Conservation (phyloP, 2,888 invertebrate genomes). For the Calliphora vomitoria region DNA sequence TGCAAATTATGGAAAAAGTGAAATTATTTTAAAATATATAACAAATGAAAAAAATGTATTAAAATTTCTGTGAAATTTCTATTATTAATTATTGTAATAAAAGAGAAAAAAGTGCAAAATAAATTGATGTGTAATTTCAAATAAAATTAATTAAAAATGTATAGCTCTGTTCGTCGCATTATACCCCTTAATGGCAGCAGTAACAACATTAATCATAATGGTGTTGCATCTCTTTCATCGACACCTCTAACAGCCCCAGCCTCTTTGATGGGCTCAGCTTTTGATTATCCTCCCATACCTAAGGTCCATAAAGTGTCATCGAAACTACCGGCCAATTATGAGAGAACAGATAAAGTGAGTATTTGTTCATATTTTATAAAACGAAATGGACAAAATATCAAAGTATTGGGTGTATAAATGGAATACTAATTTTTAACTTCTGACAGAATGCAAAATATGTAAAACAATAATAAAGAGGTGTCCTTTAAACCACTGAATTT, state of each 20-base stretch:
- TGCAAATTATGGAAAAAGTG: constrained; percentile 49
- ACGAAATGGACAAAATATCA: background rate
- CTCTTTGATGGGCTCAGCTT: constrained; percentile 59
- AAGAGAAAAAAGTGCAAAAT: constrained; percentile 25
- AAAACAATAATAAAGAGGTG: no score
- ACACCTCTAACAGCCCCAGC: constrained; percentile 73
- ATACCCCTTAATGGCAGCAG: constrained; percentile 46
- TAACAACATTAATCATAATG: constrained; percentile 23
- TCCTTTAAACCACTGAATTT: no score
- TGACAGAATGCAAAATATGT: no score
- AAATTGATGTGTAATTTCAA: constrained; percentile 32
- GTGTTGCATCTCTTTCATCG: constrained; percentile 75
- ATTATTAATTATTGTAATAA: background rate
- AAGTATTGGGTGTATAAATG: no score
- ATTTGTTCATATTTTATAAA: background rate
- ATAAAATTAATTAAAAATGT: constrained; percentile 45
- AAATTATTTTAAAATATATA: background rate
- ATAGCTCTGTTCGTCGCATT: constrained; percentile 65
- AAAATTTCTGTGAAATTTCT: constrained; percentile 49
- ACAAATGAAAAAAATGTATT: constrained; percentile 16
- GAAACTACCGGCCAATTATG: constrained; percentile 81
- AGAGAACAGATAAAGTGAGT: constrained; percentile 83
- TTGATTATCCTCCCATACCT: constrained; percentile 70
- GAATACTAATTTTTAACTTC: no score
- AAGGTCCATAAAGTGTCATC: constrained; percentile 75